These are phyloP conservation scores for Drosophila kurseongensis DNA, from an alignment of 1,140 invertebrate genomes.

Conservation along the genomic window DNA sequence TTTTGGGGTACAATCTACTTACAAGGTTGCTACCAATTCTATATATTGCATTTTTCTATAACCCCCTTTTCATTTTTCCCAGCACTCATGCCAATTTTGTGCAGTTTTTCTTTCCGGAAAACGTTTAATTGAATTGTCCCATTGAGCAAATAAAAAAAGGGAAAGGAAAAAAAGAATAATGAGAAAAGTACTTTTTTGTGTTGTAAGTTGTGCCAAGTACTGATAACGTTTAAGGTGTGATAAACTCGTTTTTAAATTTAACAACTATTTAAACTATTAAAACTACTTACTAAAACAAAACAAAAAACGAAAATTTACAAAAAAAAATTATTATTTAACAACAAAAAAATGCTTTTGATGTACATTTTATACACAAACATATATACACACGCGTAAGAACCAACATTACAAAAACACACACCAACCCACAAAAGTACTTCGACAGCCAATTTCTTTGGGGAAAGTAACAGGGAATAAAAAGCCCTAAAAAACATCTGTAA, in stretches of 20 bases:
- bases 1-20: constrained; percentile 1
- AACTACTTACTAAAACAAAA: constrained; percentile 70
- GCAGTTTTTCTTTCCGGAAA: constrained; percentile 10
- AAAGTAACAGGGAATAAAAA: constrained; percentile 14
- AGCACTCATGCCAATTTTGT: constrained; percentile 1
- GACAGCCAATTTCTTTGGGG: constrained; percentile 41
- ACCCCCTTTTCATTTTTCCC: constrained; percentile 2
- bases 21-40: constrained; percentile 2
- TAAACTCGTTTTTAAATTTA: constrained; percentile 82
- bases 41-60: constrained; percentile 26
- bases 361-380: constrained; percentile 56
- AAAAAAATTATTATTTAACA: constrained; percentile 59
- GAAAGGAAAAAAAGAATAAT: constrained; percentile 41
- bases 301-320: constrained; percentile 46
- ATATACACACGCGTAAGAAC: constrained; percentile 10
- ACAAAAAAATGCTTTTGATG: constrained; percentile 69
- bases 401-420: constrained; percentile 32
- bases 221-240: constrained; percentile 84
- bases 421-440: constrained; percentile 67
- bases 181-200: constrained; percentile 78
- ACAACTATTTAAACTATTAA: constrained; percentile 82
- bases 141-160: constrained; percentile 26
- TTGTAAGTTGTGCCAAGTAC: constrained; percentile 84
- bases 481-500: constrained; percentile 9
- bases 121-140: constrained; percentile 51